Evolutionary conservation across 2,888 invertebrate species (phyloP).

Genomic region (Phoronis australis): DNA sequence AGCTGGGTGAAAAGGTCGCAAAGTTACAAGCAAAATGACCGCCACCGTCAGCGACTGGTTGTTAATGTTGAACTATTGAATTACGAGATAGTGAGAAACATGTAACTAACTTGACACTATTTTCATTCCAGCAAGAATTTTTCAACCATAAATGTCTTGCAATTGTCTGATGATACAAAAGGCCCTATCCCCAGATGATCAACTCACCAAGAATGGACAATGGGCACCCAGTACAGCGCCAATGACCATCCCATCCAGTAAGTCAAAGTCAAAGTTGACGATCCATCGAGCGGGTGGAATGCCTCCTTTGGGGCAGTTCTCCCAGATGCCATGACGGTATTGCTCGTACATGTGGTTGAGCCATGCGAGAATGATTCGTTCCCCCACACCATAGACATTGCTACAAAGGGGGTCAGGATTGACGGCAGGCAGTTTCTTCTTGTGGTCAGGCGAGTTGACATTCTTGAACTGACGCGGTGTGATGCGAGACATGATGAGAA

Average conservation of each 20-base stretch:
- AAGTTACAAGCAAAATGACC: too few relatives aligned
- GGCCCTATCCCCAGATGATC: too few relatives aligned
- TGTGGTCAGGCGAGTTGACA: conserved; percentile 31
- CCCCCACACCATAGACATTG: conserved; percentile 49
- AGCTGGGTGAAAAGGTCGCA: too few relatives aligned
- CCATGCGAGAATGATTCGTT: conserved; percentile 51
- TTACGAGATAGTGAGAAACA: too few relatives aligned
- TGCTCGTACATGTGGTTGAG: conserved; percentile 51
- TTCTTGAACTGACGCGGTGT: conserved; percentile 44
- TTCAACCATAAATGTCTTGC: too few relatives aligned
- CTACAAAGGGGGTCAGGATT: conserved; percentile 49
- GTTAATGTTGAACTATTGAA: too few relatives aligned
- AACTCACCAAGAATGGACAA: conserved; percentile 51
- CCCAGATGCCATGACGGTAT: conserved; percentile 44
- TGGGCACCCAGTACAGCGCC: conserved; percentile 50
- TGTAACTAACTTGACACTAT: too few relatives aligned
- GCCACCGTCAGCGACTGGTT: too few relatives aligned
- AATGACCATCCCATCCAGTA: conserved; percentile 51
- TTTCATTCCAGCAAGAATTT: too few relatives aligned
- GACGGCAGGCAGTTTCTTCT: conserved; percentile 32
- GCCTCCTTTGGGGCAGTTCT: conserved; percentile 38
- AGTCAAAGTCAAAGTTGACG: conserved; percentile 53
- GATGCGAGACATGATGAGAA: conserved; percentile 42
- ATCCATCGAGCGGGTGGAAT: conserved; percentile 51
- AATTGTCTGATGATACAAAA: too few relatives aligned